phyloP scores from a whole-genome alignment of 2,797 vertebrate species.

The Dromococcyx pavoninus region DNA sequence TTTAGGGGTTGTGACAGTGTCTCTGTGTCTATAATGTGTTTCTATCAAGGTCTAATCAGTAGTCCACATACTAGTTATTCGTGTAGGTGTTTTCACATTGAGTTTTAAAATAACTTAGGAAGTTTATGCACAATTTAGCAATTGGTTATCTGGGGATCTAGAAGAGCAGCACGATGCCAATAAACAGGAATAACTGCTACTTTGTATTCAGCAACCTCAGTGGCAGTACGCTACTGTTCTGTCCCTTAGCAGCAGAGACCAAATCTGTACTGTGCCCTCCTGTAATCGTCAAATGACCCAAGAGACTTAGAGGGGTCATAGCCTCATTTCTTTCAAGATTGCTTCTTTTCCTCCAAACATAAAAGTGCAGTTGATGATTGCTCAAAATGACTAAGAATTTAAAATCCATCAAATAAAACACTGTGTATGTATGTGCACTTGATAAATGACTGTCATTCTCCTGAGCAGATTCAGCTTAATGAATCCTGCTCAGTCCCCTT shows the following conservation, averaged over 20 bases:
- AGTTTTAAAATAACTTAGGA: slow-evolving; percentile 19
- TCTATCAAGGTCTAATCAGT: slow-evolving; percentile 8
- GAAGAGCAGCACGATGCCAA: background rate
- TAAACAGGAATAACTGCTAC: background rate
- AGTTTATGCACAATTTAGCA: slow-evolving; percentile 35
- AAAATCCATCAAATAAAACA: background rate
- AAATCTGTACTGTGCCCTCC: background rate
- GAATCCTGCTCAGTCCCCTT: background rate
- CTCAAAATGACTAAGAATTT: background rate
- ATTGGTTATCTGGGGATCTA: slow-evolving; percentile 2
- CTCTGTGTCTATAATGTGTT: background rate
- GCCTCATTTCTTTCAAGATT: background rate
- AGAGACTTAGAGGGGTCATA: background rate
- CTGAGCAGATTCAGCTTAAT: background rate
- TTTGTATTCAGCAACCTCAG: background rate
- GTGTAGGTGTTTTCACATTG: background rate
- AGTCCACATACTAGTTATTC: background rate
- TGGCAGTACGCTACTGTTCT: background rate
- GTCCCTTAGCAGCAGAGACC: background rate
- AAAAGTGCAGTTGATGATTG: background rate
- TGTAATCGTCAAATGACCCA: background rate
- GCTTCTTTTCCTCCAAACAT: background rate
- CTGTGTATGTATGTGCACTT: accelerated
- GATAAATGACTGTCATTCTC: background rate
- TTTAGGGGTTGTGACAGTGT: background rate